phyloP scores from a whole-genome alignment of 2,113 vertebrate species.

The Pseudorasbora parva region DNA sequence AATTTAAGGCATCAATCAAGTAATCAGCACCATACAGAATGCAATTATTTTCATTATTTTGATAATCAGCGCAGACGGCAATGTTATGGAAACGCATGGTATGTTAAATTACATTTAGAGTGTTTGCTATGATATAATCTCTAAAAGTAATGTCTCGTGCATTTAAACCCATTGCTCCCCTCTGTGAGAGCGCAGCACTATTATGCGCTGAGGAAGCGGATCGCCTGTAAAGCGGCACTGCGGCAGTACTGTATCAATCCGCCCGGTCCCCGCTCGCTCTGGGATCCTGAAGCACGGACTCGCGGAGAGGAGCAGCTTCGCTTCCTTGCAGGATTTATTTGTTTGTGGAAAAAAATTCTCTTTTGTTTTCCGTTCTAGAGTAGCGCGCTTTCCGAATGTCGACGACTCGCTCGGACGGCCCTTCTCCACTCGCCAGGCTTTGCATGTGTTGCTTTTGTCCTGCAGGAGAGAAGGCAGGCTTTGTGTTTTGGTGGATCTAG shows the following conservation, averaged over 20 bases:
- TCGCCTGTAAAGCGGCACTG: constrained; percentile 82
- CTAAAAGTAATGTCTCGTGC: not conserved
- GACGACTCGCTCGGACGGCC: constrained; percentile 74
- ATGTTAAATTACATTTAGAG: not conserved
- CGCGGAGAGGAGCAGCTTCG: constrained; percentile 69
- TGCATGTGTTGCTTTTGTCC: constrained; percentile 74
- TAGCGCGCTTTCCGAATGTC: constrained; percentile 67
- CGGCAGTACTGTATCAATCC: constrained; percentile 81
- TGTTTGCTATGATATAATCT: not conserved
- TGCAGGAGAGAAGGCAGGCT: constrained; percentile 64
- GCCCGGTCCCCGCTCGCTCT: constrained; percentile 76
- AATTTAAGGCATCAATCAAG: not conserved
- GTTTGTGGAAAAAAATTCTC: constrained; percentile 67
- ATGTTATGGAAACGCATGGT: not conserved
- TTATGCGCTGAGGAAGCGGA: constrained; percentile 76
- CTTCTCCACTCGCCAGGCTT: constrained; percentile 73
- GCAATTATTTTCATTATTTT: not conserved
- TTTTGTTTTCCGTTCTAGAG: constrained; percentile 61
- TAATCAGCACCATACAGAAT: not conserved
- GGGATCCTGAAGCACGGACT: constrained; percentile 78
- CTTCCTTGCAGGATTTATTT: constrained; percentile 74
- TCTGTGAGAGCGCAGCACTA: constrained; percentile 69
- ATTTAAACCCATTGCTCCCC: not conserved
- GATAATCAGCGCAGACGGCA: not conserved
- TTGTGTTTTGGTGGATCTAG: constrained; percentile 69